Evolutionary conservation across 1,140 invertebrate genomes (phyloP).

Genomic region (Tribolium madens): DNA sequence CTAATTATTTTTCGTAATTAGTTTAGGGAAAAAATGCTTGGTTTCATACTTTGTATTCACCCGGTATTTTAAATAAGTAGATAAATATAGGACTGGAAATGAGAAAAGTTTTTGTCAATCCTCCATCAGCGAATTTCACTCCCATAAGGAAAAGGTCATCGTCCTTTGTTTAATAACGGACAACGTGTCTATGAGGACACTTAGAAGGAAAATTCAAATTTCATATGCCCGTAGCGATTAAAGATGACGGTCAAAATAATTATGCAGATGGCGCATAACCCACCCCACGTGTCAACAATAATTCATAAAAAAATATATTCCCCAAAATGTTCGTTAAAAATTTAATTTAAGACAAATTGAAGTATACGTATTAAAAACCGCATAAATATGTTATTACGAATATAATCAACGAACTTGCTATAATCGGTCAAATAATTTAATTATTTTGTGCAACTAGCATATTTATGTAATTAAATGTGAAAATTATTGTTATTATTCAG

Average conservation of each 20-base stretch:
- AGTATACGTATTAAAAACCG: too few species aligned
- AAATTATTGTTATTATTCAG: too few species aligned
- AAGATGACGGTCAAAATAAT: constrained; percentile 21
- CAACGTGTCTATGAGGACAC: neutral
- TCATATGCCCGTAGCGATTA: constrained; percentile 2
- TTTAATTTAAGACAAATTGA: too few species aligned
- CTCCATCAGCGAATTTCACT: neutral
- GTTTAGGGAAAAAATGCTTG: too few species aligned
- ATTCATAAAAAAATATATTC: neutral
- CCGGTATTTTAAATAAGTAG: neutral
- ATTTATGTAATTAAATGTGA: too few species aligned
- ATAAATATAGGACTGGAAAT: neutral
- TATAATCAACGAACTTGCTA: too few species aligned
- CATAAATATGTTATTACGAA: too few species aligned
- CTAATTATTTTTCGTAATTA: too few species aligned
- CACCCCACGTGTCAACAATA: neutral
- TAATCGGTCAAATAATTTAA: too few species aligned
- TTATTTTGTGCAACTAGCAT: too few species aligned
- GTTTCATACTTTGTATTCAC: too few species aligned
- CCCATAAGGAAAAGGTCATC: neutral
- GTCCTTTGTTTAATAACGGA: neutral
- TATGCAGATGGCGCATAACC: constrained; percentile 9
- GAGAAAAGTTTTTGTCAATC: neutral
- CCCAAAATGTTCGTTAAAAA: neutral
- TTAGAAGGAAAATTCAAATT: constrained; percentile 6